phyloP scores from a whole-genome alignment of 2,113 vertebrate genomes.

The Ardeotis arabs region DNA sequence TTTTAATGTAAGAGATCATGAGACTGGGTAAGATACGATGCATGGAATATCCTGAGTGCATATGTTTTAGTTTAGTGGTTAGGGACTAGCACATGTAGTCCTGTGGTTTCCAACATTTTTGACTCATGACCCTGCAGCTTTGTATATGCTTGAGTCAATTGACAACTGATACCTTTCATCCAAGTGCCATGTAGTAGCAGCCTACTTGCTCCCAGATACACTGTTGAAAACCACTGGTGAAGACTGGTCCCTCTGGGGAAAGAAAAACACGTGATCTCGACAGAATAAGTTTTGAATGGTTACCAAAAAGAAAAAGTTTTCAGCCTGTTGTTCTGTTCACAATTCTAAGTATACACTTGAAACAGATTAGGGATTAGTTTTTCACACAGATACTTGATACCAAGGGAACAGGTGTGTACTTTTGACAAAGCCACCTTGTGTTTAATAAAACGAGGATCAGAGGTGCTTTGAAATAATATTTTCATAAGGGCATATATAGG shows the following conservation, averaged over 20 bases:
- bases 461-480: background rate
- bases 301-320: background rate
- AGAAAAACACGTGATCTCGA: background rate
- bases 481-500: background rate
- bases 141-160: background rate
- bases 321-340: background rate
- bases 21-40: background rate
- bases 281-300: background rate
- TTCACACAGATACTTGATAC: background rate
- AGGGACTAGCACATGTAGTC: background rate
- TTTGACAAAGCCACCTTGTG: background rate
- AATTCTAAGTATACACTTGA: background rate
- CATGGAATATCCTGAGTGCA: background rate
- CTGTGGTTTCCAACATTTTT: background rate
- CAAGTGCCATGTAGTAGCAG: background rate
- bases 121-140: background rate
- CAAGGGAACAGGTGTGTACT: background rate
- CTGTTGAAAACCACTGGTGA: background rate
- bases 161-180: background rate
- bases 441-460: background rate
- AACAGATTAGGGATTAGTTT: background rate
- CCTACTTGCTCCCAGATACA: background rate
- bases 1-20: background rate
- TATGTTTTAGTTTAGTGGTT: background rate
- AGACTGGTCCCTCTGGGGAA: background rate